Evolutionary conservation across 2,888 invertebrate species (phyloP).

Genomic region (Dysmachus trigonus): DNA sequence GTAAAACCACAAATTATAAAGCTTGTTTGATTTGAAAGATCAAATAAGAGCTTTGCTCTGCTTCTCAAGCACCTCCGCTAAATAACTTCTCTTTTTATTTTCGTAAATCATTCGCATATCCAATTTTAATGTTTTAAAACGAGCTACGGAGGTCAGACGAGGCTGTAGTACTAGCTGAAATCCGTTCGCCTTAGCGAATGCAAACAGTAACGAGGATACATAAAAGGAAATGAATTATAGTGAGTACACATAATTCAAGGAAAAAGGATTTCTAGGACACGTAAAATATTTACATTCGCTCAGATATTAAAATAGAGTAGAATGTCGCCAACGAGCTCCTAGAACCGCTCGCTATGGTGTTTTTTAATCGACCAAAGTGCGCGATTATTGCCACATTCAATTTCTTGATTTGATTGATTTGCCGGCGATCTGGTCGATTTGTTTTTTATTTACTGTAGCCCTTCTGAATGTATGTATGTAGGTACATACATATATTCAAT

Average conservation of each 20-base stretch:
- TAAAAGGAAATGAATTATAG: constrained; percentile 38
- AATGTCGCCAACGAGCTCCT: not conserved
- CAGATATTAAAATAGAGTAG: constrained; percentile 8
- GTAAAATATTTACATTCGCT: constrained; percentile 36
- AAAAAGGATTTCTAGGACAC: constrained; percentile 40
- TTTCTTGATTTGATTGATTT: not conserved
- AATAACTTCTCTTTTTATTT: not conserved
- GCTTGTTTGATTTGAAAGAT: constrained; percentile 37
- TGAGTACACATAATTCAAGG: constrained; percentile 37
- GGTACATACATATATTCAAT: not conserved
- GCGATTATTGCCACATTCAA: not conserved
- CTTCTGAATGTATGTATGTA: not conserved
- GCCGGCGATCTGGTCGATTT: not conserved
- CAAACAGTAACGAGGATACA: constrained; percentile 31
- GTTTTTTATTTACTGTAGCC: not conserved
- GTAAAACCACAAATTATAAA: constrained; percentile 34
- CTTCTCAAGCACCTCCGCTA: not conserved
- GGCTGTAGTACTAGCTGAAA: not conserved
- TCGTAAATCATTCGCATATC: constrained; percentile 26
- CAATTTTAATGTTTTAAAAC: constrained; percentile 28
- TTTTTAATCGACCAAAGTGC: not conserved
- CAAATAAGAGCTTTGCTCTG: constrained; percentile 13
- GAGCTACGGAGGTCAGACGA: not conserved
- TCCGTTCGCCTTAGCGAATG: constrained; percentile 21
- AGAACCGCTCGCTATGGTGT: not conserved